These are phyloP conservation scores for Sitta europaea DNA, from an alignment of 2,113 vertebrate genomes.

Conservation along the genomic window DNA sequence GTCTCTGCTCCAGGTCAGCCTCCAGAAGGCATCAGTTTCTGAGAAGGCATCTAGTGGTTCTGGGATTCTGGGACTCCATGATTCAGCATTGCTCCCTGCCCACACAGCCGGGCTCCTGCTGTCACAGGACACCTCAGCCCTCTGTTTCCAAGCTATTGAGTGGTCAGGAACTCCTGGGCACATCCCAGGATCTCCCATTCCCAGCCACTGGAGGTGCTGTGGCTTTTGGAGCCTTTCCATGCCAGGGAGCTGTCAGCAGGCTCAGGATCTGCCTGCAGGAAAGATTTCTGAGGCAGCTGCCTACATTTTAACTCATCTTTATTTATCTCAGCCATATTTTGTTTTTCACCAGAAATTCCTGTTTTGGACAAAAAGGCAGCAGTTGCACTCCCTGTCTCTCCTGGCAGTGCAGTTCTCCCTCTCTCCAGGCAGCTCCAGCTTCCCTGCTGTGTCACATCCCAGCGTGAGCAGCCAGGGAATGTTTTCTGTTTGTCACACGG, in stretches of 20 bases:
- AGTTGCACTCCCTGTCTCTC: background rate
- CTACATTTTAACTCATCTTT: background rate
- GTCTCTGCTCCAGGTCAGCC: no score
- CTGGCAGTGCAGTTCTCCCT: background rate
- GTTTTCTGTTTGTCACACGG: background rate
- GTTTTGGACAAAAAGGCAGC: background rate
- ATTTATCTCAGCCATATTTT: background rate
- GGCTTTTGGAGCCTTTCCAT: background rate
- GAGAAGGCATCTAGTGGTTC: no score
- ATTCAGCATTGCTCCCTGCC: background rate
- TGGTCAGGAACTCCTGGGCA: background rate
- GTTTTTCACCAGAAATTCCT: background rate
- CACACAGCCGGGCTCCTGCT: background rate
- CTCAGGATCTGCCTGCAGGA: background rate
- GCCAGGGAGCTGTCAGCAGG: slow-evolving; percentile 45
- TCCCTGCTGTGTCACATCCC: background rate
- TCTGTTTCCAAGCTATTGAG: accelerated
- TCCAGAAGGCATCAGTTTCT: no score
- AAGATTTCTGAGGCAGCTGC: background rate
- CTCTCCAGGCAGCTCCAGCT: background rate
- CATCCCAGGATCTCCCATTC: background rate
- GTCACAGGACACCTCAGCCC: accelerated
- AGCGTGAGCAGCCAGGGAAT: background rate
- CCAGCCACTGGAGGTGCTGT: background rate
- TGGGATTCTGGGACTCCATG: background rate